Percentiles rank a stretch among this genome's conserved stretches.
These are phyloP conservation scores for Leucopsar rothschildi DNA, from an alignment of 2,113 vertebrate species.

Conservation along the genomic window DNA sequence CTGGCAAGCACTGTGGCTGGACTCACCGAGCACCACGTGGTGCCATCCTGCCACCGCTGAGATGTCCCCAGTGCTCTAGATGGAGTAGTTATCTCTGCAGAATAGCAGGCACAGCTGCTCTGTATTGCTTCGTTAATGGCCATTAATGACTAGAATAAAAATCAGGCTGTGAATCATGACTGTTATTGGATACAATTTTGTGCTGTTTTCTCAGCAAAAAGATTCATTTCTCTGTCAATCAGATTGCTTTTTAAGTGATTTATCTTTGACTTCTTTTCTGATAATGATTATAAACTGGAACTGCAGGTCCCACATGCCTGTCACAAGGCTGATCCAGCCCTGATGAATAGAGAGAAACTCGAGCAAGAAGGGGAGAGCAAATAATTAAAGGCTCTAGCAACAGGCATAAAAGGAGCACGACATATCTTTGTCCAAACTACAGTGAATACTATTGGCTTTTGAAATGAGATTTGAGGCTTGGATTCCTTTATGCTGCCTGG, in stretches of 20 bases:
- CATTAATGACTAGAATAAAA: slow-evolving; percentile 22
- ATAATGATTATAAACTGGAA: slow-evolving; percentile 41
- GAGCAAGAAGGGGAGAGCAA: slow-evolving; percentile 1
- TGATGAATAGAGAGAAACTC: slow-evolving; percentile 3
- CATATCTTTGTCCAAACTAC: slow-evolving; percentile 11
- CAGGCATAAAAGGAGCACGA: background rate
- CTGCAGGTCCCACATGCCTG: background rate
- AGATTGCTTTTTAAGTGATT: slow-evolving; percentile 19
- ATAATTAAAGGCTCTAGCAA: slow-evolving; percentile 41
- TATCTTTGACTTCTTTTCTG: slow-evolving; percentile 33
- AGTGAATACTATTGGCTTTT: background rate
- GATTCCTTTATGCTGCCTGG: slow-evolving; percentile 4
- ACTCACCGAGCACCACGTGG: background rate
- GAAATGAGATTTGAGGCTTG: slow-evolving; percentile 21
- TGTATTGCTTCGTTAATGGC: slow-evolving; percentile 9
- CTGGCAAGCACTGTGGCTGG: background rate
- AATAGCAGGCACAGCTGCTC: slow-evolving; percentile 45
- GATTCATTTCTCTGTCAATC: background rate
- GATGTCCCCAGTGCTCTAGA: background rate
- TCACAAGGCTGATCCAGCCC: background rate
- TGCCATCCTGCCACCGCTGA: background rate
- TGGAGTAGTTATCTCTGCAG: slow-evolving; percentile 23
- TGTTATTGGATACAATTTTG: slow-evolving; percentile 20
- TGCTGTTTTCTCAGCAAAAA: slow-evolving; percentile 51
- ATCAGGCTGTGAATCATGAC: background rate